Evolutionary conservation across 2,888 invertebrate species (phyloP).

Genomic region (Ochlodes sylvanus): DNA sequence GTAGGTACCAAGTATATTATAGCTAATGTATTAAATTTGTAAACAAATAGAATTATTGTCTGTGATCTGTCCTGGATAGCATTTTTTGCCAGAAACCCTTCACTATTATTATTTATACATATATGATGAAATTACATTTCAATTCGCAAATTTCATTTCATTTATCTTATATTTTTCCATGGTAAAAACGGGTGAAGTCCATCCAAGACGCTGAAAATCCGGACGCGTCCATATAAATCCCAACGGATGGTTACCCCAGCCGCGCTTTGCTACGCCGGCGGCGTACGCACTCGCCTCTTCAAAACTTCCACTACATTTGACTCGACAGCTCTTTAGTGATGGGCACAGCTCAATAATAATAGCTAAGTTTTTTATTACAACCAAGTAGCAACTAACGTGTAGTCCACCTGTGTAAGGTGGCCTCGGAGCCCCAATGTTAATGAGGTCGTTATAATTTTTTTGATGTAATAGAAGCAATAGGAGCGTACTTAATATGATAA

Average conservation of each 20-base stretch:
- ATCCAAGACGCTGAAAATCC: no score
- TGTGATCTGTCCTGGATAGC: no score
- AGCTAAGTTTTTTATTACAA: conserved; percentile 16
- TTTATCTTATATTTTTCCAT: no score
- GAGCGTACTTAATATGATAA: conserved; percentile 4
- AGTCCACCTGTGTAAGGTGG: conserved; percentile 21
- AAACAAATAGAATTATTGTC: no score
- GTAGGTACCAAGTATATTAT: no score
- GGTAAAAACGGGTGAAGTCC: no score
- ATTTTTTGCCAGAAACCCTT: no score
- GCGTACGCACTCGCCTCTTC: conserved; percentile 57
- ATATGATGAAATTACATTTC: no score
- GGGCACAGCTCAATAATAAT: conserved; percentile 39
- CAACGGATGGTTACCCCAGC: conserved; percentile 39
- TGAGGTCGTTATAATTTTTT: conserved; percentile 10
- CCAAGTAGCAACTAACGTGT: conserved; percentile 4
- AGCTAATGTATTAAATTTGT: no score
- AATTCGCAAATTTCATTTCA: no score
- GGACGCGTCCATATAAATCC: no score
- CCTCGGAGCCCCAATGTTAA: not conserved
- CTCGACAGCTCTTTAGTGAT: conserved; percentile 48
- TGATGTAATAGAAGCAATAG: conserved; percentile 5
- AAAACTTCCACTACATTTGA: conserved; percentile 71
- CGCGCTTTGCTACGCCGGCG: conserved; percentile 66
- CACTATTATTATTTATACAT: no score